Base-by-base conservation (phyloP, 2,888 invertebrate genomes). In the Dynastes maya region DNA sequence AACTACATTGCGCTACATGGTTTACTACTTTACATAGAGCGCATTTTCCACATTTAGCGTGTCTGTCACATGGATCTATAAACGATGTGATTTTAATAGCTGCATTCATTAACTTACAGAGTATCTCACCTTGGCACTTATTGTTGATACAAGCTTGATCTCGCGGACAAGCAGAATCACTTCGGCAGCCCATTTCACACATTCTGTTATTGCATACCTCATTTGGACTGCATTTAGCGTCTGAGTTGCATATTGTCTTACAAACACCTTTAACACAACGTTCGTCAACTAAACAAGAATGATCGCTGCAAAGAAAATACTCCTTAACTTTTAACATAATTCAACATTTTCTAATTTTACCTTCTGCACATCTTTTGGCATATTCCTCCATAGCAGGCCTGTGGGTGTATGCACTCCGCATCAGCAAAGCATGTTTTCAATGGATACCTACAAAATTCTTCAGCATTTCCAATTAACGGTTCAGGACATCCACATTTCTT, bases 201-300 rank as follows among this genome's bases (percentile, higher is more conserved):
- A 97, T 91, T 84, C 96, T 92, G 84, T 95, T 95, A 87, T 95
- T 95, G 85, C 97, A 97, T 84, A 97, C 96, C 88, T 96, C 95
- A 82, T 95, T 94, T 13, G 92, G 90, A 27, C 92, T 92, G 85
- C 97, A 97, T 79, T 94, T 93, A 13, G 93, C 91, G 86, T 97
- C 97, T 75, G 94, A 95, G 86, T 96, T 97, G 86, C 97, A 97
- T 45, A 97, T 93, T 1, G 94, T 91, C 88, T 95, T 94, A 85
- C 97, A 97, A 75, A 94, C 92, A 64, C 96, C 96, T 77, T 93
- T 91, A 82, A 96, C 93, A 87, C 97, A 97, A 83, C 95, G 93
- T 88, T 97, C 97, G 85, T 96, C 95, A 16, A 95, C 92, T 81
- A 97, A 89, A 86, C 97, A 97, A 84, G 95, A 93, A 64, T 91